These are phyloP conservation scores for Tinamus major DNA, from an alignment of 2,797 vertebrate genomes.

Conservation along the genomic window DNA sequence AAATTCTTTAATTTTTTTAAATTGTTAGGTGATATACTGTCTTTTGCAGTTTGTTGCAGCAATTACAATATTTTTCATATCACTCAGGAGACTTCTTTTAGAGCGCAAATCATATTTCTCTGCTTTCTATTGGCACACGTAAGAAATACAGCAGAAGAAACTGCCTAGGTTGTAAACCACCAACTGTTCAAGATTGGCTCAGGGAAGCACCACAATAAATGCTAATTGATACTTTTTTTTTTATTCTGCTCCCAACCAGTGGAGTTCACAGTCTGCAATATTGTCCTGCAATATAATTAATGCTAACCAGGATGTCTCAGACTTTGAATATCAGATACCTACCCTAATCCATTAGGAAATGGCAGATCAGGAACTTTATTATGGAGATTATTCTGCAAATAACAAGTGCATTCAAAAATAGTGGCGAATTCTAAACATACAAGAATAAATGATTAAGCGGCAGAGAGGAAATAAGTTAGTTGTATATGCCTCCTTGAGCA, in stretches of 20 bases:
- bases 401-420: background rate
- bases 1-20: slow-evolving; percentile 8
- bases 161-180: slow-evolving; percentile 30
- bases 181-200: slow-evolving; percentile 39
- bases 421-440: background rate
- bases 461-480: background rate
- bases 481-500: background rate
- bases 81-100: background rate
- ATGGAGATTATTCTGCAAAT: background rate
- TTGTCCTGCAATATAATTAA: background rate
- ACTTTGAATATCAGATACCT: background rate
- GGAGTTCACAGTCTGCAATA: background rate
- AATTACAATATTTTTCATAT: slow-evolving; percentile 11
- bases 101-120: background rate
- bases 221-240: background rate
- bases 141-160: slow-evolving; percentile 44
- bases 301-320: background rate
- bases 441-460: background rate
- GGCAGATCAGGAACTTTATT: background rate
- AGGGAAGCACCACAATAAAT: slow-evolving; percentile 14
- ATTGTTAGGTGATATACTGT: background rate
- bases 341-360: background rate
- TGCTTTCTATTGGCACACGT: background rate
- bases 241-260: background rate
- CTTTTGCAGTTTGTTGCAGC: background rate